Evolutionary conservation across 2,113 vertebrate species (phyloP), one percentile per base, ranked within the genome.

Genomic region (Mugil cephalus): DNA sequence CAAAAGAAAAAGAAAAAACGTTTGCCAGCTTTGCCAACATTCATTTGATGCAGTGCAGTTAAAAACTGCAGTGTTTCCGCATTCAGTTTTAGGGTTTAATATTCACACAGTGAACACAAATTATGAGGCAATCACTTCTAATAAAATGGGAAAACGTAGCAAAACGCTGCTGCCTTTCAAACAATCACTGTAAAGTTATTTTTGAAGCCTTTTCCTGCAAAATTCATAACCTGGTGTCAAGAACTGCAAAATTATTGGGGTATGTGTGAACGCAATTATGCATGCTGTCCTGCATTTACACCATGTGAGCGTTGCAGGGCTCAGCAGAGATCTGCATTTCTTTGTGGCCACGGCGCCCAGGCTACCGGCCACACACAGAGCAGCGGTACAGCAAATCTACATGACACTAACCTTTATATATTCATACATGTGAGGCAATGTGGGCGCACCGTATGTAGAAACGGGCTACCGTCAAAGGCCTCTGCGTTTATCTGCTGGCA

Each of bases 211-310:
- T 79, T 48, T 45, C 36, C 55, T 69, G 68, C 80, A 79, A 61
- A 30, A 79, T 59, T 76, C 19, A 5, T 30, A 72, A 79, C 65
- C 40, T 80, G 53, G 17, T 70, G 69, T 67, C 42, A 69, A 67
- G 67, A 77, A 79, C 67, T 73, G 61, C 74, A 83, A 84, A 84
- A 87, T 84, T 73, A 90, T 73, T 85, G 86, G 76, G 79, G 84
- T 90, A 81, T 89, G 82, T 81, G 36, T 76, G 85, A 87, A 89
- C 82, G 86, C 62, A 83, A 87, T 87, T 84, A 75, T 72, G 69
- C 79, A 90, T 88, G 82, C 79, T 80, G 76, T 73, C 43, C 43
- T 88, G 85, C 73, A 85, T 85, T 83, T 77, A 77, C 61, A 80
- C 79, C 69, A 79, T 63, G 73, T 54, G 63, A 76, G 65, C 21